phyloP scores from a whole-genome alignment of 2,888 invertebrate genomes.

The Lomographa bimaculata region DNA sequence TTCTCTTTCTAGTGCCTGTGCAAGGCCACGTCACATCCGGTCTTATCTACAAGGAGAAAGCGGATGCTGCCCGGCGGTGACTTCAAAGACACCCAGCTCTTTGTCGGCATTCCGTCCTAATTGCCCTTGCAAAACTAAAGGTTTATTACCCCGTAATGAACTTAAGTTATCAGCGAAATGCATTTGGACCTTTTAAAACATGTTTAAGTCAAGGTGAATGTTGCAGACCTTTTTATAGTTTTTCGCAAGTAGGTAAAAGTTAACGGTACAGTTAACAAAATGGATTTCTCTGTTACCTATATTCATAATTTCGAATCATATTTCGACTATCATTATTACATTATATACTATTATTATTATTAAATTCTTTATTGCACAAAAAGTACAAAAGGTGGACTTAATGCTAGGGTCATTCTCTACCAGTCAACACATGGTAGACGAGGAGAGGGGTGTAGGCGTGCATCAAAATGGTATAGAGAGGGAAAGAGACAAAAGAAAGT shows the following conservation, averaged over 20 bases:
- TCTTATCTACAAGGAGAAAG: constrained; percentile 70
- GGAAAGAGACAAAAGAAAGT: too few relatives aligned
- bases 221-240: constrained; percentile 32
- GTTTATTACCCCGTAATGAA: constrained; percentile 59
- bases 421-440: too few relatives aligned
- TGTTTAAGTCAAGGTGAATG: constrained; percentile 18
- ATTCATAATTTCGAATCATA: too few relatives aligned
- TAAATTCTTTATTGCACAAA: too few relatives aligned
- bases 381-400: too few relatives aligned
- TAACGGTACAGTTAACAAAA: constrained; percentile 24
- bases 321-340: too few relatives aligned
- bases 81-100: constrained; percentile 64
- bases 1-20: constrained; percentile 47
- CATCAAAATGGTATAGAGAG: too few relatives aligned
- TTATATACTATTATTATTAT: too few relatives aligned
- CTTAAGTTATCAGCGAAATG: constrained; percentile 47
- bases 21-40: constrained; percentile 78
- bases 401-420: too few relatives aligned
- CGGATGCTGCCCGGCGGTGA: constrained; percentile 69
- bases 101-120: constrained; percentile 66
- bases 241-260: constrained; percentile 32
- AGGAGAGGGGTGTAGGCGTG: too few relatives aligned
- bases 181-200: constrained; percentile 27
- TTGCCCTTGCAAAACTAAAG: constrained; percentile 71
- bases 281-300: constrained; percentile 9